A percentile compares a stretch with the other conserved stretches of the same genome.
These are phyloP conservation scores for Ptilonorhynchus violaceus DNA, from an alignment of 2,113 vertebrate genomes.

Conservation along the genomic window DNA sequence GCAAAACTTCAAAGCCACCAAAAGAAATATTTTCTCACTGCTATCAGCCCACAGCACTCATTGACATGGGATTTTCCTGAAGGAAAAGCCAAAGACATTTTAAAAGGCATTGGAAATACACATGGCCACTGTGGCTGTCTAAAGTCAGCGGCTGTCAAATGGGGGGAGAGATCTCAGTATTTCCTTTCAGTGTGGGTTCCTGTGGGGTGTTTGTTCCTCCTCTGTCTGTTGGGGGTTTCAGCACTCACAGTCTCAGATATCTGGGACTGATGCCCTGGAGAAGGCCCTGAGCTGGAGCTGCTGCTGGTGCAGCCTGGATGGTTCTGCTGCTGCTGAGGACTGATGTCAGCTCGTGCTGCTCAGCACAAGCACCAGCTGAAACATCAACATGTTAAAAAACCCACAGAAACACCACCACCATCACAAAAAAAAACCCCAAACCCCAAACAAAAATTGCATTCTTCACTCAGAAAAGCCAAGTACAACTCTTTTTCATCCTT, in stretches of 20 bases:
- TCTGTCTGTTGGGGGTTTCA: not conserved
- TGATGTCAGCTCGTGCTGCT: not conserved
- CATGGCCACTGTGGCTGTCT: not conserved
- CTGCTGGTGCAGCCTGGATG: not conserved
- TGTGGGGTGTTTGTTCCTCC: fast-evolving
- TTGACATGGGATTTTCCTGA: not conserved
- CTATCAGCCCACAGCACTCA: not conserved
- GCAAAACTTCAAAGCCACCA: not conserved
- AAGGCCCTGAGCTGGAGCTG: not conserved
- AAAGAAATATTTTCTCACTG: not conserved
- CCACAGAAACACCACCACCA: not conserved
- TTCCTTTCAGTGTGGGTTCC: not conserved
- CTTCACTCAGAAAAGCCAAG: not conserved
- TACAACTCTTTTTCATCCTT: not conserved
- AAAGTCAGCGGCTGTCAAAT: not conserved
- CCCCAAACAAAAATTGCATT: not conserved
- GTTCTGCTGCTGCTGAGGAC: not conserved
- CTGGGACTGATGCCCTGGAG: not conserved
- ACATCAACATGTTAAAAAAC: not conserved
- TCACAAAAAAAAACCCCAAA: not conserved
- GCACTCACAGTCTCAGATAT: not conserved
- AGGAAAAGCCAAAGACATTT: not conserved
- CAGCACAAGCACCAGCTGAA: not conserved
- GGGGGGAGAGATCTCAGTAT: not conserved
- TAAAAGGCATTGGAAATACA: not conserved